Percentiles rank a stretch among this genome's conserved stretches.
Conservation (phyloP, 2,113 vertebrate genomes). For the Morone saxatilis region DNA sequence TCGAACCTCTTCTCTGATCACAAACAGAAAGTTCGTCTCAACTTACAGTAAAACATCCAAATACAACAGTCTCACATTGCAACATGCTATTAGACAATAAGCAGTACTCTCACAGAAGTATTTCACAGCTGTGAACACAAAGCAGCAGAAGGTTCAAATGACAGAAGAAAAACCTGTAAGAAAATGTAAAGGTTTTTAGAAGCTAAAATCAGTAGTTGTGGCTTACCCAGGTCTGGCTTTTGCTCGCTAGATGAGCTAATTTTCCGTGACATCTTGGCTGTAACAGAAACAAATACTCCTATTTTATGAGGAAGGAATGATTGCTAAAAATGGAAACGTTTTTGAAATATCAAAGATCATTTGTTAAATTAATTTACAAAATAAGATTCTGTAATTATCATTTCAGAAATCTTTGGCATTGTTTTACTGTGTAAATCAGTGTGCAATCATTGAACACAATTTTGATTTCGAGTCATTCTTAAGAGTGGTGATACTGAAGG, state of each 20-base stretch:
- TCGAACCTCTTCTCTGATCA: constrained; percentile 50
- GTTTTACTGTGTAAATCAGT: constrained; percentile 19
- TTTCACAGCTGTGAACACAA: constrained; percentile 20
- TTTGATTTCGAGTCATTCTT: constrained; percentile 23
- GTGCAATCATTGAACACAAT: not conserved
- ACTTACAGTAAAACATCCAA: constrained; percentile 5
- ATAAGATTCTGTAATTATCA: not conserved
- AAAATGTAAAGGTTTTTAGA: constrained; percentile 38
- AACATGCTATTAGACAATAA: not conserved
- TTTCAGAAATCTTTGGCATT: not conserved
- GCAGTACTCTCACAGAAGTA: not conserved
- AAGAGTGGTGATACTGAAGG: constrained; percentile 47
- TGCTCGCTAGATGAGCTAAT: constrained; percentile 96
- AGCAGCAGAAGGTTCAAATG: constrained; percentile 3
- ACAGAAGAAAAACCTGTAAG: constrained; percentile 36
- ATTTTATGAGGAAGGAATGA: constrained; percentile 28
- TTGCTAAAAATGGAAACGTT: constrained; percentile 1
- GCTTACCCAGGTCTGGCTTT: constrained; percentile 97
- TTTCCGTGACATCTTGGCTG: constrained; percentile 99
- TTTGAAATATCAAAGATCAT: not conserved
- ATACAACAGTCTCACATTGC: constrained; percentile 32
- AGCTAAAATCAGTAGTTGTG: constrained; percentile 57
- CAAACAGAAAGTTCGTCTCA: constrained; percentile 65
- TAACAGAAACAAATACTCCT: constrained; percentile 82
- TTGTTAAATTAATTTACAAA: not conserved